Evolutionary conservation across 2,797 vertebrate species (phyloP), one percentile per base, ranked within the genome.

Genomic region (Alosa sapidissima): DNA sequence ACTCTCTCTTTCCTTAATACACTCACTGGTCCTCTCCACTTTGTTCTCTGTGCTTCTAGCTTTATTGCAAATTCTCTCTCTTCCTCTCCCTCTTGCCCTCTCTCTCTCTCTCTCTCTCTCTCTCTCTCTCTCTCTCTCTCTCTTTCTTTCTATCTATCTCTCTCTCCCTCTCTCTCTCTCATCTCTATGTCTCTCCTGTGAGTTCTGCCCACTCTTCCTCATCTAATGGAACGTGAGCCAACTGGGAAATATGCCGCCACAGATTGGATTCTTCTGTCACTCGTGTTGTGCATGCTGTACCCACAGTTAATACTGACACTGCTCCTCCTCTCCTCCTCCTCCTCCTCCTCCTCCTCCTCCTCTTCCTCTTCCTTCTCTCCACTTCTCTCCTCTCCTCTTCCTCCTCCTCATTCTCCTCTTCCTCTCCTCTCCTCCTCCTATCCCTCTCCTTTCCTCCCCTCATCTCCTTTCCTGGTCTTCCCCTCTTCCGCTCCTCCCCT

Each of bases 171-270:
- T 13, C 28, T 5, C 24, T 28, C 62, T 28, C 24, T 10, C 62
- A 7, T 65, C 62, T 24, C 24, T 65, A n/a, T 65, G n/a, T 65
- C 62, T 65, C 62, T 24, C 24, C 62, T 28, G 65, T 65, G 62
- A 3, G n/a, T 11, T 68, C 28, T 51, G 21, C 49, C 41, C 16
- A 55, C 24, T 52, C 33, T 52, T 21, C 10, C 83, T 88, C 81
- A 8, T 87, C 91, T 90, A 90, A 90, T 88, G 89, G 89, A 91
- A 92, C 88, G 81, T 84, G 72, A 90, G 90, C 7, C 51, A 91
- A 90, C 88, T 86, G 89, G 84, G 84, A 33, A 86, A 90, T 89
- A 82, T 86, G 89, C 89, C 90, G 89, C 86, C 86, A 89, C 84
- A 86, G 65, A 90, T 91, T 91, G 88, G 78, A 91, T 91, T 87